Evolutionary conservation across 2,113 vertebrate genomes (phyloP).

Genomic region (Tringa solitaria): DNA sequence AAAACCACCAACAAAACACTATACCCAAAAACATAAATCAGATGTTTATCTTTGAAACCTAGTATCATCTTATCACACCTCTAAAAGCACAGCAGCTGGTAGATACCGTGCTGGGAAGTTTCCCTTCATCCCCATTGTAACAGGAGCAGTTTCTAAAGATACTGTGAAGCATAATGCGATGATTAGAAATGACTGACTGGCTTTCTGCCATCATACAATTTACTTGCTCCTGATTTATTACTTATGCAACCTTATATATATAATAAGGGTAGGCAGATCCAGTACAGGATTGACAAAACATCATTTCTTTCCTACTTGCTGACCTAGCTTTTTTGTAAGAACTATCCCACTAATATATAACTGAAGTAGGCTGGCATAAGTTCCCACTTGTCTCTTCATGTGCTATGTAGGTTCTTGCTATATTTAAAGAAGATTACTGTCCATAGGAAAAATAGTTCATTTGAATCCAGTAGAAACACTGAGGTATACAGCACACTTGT

Average conservation of each 20-base stretch:
- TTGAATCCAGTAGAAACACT: background rate
- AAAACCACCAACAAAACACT: background rate
- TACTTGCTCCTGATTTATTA: conserved; percentile 23
- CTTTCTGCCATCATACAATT: background rate
- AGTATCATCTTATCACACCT: background rate
- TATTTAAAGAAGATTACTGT: conserved; percentile 37
- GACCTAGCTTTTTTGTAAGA: background rate
- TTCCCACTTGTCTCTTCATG: background rate
- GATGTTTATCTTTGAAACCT: background rate
- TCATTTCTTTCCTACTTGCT: background rate
- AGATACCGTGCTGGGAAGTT: background rate
- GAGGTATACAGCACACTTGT: background rate
- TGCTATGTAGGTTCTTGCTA: background rate
- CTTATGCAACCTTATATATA: background rate
- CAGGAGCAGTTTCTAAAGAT: background rate
- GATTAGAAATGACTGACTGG: conserved; percentile 10
- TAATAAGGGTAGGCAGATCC: background rate
- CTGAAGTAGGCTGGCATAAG: background rate
- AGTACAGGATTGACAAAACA: background rate
- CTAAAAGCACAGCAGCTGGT: background rate
- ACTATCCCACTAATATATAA: background rate
- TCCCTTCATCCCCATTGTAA: background rate
- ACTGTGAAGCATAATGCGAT: background rate
- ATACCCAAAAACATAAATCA: background rate
- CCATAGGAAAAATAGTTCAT: background rate